phyloP scores from a whole-genome alignment of 2,113 vertebrate genomes.

The Myiagra hebetior region DNA sequence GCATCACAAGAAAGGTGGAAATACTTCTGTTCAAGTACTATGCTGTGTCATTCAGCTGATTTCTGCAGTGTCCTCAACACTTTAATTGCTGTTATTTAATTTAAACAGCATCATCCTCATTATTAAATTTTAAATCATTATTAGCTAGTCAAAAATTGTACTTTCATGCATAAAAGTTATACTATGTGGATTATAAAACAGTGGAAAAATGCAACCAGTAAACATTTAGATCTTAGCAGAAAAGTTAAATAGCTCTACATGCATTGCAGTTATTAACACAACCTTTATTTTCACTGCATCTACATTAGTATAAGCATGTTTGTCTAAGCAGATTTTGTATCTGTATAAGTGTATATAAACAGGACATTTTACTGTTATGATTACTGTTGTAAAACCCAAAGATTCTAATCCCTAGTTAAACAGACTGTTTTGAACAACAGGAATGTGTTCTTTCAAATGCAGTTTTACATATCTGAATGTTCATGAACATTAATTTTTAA shows the following conservation, averaged over 20 bases:
- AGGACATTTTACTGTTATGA: not conserved
- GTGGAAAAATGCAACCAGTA: not conserved
- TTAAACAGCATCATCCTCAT: not conserved
- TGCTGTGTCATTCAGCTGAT: fast-evolving
- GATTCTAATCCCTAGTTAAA: not conserved
- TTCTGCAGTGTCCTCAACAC: not conserved
- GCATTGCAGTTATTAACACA: not conserved
- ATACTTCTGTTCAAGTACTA: not conserved
- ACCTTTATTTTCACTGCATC: not conserved
- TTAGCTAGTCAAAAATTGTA: not conserved
- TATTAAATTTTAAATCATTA: not conserved
- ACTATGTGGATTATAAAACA: not conserved
- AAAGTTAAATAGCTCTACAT: not conserved
- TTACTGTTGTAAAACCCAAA: not conserved
- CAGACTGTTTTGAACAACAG: not conserved
- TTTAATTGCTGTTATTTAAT: not conserved
- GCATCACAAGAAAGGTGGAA: not conserved
- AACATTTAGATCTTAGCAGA: not conserved
- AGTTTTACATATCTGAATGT: not conserved
- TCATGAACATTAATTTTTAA: not conserved
- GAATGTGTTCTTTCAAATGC: not conserved
- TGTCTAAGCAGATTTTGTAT: not conserved
- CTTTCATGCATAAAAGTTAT: not conserved
- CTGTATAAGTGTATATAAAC: not conserved
- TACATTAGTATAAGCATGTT: not conserved